These are phyloP conservation scores for Psilopsiagon aurifrons DNA, from an alignment of 2,113 vertebrate genomes.

Conservation along the genomic window DNA sequence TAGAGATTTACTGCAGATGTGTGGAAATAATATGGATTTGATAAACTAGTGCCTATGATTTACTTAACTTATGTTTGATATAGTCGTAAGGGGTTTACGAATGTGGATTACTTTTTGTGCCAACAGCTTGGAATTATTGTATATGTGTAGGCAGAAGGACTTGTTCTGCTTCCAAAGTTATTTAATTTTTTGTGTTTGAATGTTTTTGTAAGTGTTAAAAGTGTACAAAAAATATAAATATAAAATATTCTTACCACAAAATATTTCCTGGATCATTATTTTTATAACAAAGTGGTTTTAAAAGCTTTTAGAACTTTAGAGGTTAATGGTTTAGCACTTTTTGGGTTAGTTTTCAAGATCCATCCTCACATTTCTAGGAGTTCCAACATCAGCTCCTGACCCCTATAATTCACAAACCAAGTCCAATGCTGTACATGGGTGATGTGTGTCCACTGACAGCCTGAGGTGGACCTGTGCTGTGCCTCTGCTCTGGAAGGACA, in stretches of 20 bases:
- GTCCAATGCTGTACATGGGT: background rate
- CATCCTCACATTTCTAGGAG: background rate
- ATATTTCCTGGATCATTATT: slow-evolving; percentile 61
- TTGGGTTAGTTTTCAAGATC: background rate
- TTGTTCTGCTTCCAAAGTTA: slow-evolving; percentile 84
- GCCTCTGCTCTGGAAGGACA: background rate
- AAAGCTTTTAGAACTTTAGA: slow-evolving; percentile 14
- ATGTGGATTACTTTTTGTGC: slow-evolving; percentile 88
- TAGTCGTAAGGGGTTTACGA: slow-evolving; percentile 83
- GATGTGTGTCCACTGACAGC: background rate
- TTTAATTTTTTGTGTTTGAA: slow-evolving; percentile 84
- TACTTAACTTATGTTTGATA: slow-evolving; percentile 85
- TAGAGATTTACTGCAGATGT: slow-evolving; percentile 74
- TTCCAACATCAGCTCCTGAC: background rate
- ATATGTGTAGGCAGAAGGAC: slow-evolving; percentile 84
- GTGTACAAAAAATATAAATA: slow-evolving; percentile 73
- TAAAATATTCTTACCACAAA: slow-evolving; percentile 82
- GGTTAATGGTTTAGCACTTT: background rate
- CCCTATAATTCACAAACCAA: slow-evolving; percentile 19
- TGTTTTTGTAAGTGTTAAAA: slow-evolving; percentile 87
- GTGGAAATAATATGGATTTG: slow-evolving; percentile 77
- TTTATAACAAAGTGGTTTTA: slow-evolving; percentile 61
- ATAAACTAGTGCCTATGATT: slow-evolving; percentile 98
- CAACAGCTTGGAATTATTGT: slow-evolving; percentile 85
- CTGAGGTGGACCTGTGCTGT: background rate